Evolutionary conservation across 2,113 vertebrate genomes (phyloP).

Genomic region (Ctenomys sociabilis): DNA sequence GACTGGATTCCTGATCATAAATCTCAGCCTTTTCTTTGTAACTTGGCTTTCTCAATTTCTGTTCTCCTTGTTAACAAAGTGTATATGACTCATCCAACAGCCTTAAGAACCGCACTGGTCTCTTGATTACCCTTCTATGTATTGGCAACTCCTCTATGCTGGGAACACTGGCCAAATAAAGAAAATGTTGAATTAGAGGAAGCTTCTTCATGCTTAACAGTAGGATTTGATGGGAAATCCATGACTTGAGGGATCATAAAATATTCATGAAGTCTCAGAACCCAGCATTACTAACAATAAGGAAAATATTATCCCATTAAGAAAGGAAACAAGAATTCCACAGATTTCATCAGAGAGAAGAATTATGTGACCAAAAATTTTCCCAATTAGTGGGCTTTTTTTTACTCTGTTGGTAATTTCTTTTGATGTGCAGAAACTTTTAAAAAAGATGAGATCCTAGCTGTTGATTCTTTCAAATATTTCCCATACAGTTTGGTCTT

Average conservation of each 20-base stretch:
- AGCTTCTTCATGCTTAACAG: background rate
- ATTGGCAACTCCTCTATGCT: background rate
- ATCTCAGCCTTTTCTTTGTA: background rate
- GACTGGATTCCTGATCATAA: background rate
- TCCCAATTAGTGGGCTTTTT: too few relatives aligned
- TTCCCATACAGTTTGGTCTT: too few relatives aligned
- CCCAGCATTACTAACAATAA: background rate
- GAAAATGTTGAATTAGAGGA: background rate
- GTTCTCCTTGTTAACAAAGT: background rate
- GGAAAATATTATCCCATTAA: background rate
- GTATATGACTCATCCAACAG: background rate
- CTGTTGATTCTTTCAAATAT: too few relatives aligned
- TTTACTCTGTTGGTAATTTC: too few relatives aligned
- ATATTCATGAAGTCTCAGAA: background rate
- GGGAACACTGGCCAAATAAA: slow-evolving; percentile 21
- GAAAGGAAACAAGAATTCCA: background rate
- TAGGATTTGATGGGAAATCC: background rate
- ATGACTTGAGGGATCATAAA: background rate
- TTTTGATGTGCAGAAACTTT: too few relatives aligned
- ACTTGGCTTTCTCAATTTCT: background rate
- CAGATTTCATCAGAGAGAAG: background rate
- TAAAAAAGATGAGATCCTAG: too few relatives aligned
- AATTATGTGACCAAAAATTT: background rate
- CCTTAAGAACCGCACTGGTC: background rate
- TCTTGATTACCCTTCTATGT: background rate